These are phyloP conservation scores for Ibidorhyncha struthersii DNA, from an alignment of 2,113 vertebrate genomes.

Conservation along the genomic window DNA sequence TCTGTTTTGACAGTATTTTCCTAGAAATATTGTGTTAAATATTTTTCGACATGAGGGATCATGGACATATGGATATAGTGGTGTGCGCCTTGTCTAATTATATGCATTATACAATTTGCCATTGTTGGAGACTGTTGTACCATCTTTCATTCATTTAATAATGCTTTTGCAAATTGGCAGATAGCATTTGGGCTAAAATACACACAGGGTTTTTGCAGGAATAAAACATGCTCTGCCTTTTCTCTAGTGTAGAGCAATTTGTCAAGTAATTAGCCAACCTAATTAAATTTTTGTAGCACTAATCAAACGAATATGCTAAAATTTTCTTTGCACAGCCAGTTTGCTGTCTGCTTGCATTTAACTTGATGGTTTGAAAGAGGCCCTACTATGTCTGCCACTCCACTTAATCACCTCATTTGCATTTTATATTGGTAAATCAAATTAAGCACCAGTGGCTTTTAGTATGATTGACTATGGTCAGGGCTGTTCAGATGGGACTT, in stretches of 20 bases:
- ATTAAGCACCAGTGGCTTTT: conserved; percentile 99
- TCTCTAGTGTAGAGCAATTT: conserved; percentile 93
- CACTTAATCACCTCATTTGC: conserved; percentile 99
- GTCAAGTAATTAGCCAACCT: conserved; percentile 95
- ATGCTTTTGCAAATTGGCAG: conserved; percentile 95
- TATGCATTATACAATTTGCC: conserved; percentile 89
- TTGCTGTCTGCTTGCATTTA: conserved; percentile 96
- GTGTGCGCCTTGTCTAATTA: conserved; percentile 87
- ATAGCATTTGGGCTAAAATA: conserved; percentile 88
- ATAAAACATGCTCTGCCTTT: conserved; percentile 84
- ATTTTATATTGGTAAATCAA: conserved; percentile 99
- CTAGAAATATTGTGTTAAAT: conserved; percentile 72
- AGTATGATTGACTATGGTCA: conserved; percentile 99
- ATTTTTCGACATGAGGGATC: conserved; percentile 65
- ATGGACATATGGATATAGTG: conserved; percentile 83
- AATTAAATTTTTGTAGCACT: conserved; percentile 97
- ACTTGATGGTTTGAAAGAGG: conserved; percentile 98
- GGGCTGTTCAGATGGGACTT: conserved; percentile 96
- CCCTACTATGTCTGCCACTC: conserved; percentile 92
- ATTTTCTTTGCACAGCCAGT: conserved; percentile 95
- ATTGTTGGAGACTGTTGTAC: conserved; percentile 90
- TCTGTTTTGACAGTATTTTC: conserved; percentile 75
- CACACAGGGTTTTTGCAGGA: conserved; percentile 79
- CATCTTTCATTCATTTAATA: conserved; percentile 99
- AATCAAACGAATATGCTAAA: conserved; percentile 99